Conservation (phyloP, 2,797 vertebrate genomes). For the Sebastolobus altivelis region DNA sequence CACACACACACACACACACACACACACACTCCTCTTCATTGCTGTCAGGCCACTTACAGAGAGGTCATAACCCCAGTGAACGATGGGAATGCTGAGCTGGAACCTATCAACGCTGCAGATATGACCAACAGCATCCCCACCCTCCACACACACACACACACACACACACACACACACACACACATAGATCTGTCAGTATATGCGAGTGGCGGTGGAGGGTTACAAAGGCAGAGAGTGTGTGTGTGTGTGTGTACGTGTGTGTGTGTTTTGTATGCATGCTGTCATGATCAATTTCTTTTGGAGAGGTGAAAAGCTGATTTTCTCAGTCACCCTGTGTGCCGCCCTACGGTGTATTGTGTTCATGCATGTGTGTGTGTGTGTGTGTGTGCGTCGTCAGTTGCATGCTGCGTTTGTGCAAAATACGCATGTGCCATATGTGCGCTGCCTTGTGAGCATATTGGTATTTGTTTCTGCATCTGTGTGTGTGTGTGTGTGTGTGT, state of each 20-base stretch:
- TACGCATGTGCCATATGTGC: slow-evolving; percentile 2
- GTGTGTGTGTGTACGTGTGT: slow-evolving; percentile 8
- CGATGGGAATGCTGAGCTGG: slow-evolving; percentile 77
- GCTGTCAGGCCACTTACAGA: slow-evolving; percentile 79
- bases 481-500: slow-evolving; percentile 24
- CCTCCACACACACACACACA: slow-evolving; percentile 5
- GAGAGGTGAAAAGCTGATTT: slow-evolving; percentile 57
- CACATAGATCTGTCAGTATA: slow-evolving; percentile 45
- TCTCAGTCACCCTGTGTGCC: slow-evolving; percentile 28
- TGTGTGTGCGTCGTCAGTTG: background rate
- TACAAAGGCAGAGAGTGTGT: slow-evolving; percentile 13
- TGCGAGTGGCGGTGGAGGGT: slow-evolving; percentile 25
- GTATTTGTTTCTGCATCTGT: slow-evolving; percentile 24
- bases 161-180: slow-evolving; percentile 23
- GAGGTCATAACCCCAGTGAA: slow-evolving; percentile 83
- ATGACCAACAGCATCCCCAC: slow-evolving; percentile 50
- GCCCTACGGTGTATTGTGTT: slow-evolving; percentile 5
- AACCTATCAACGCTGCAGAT: slow-evolving; percentile 77
- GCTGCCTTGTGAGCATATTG: slow-evolving; percentile 26
- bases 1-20: slow-evolving; percentile 19
- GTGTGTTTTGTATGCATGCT: slow-evolving; percentile 55
- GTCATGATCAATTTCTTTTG: slow-evolving; percentile 78
- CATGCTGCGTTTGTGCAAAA: slow-evolving; percentile 7
- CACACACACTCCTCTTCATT: slow-evolving; percentile 45
- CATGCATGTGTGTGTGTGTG: background rate